These are phyloP conservation scores for Mungos mungo DNA, from an alignment of 2,113 vertebrate species.

Conservation along the genomic window DNA sequence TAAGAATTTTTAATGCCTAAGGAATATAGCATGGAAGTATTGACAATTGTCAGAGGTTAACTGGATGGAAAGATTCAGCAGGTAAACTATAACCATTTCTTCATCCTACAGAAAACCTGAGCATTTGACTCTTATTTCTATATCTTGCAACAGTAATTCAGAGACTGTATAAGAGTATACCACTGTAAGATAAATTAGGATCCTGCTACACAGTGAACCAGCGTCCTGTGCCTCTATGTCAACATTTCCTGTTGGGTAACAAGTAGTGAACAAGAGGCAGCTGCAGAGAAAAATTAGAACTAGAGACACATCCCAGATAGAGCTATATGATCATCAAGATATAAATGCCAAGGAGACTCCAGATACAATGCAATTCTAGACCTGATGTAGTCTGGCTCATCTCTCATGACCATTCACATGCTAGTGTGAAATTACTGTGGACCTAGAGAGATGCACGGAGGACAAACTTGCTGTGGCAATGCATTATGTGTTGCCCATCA, in stretches of 20 bases:
- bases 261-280: not conserved
- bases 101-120: not conserved
- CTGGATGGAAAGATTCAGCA: not conserved
- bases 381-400: not conserved
- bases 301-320: not conserved
- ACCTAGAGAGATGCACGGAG: not conserved
- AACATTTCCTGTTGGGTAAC: not conserved
- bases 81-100: not conserved
- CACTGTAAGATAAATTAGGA: not conserved
- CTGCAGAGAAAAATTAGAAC: not conserved
- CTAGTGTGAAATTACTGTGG: not conserved
- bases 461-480: not conserved
- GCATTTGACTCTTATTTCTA: not conserved
- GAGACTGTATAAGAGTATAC: not conserved
- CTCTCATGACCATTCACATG: not conserved
- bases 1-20: not conserved
- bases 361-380: not conserved
- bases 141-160: not conserved
- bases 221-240: not conserved
- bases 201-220: not conserved
- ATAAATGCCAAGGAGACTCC: not conserved
- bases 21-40: not conserved
- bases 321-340: not conserved
- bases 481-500: not conserved
- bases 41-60: not conserved